These are phyloP conservation scores for Prietella phreatophila DNA, from an alignment of 2,113 vertebrate genomes.

Conservation along the genomic window DNA sequence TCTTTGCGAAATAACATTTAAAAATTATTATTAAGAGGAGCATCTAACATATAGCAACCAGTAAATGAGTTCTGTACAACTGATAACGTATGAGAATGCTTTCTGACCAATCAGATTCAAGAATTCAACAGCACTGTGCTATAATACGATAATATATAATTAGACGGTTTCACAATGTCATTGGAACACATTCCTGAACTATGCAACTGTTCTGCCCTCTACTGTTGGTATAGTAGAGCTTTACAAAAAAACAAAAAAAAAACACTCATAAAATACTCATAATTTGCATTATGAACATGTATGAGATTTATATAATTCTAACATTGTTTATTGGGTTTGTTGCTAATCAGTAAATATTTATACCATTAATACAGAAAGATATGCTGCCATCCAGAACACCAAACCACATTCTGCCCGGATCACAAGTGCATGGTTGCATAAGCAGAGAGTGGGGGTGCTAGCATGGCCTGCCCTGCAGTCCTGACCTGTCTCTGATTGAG, in stretches of 20 bases:
- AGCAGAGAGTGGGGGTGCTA: too few relatives aligned
- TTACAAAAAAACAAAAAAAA: too few relatives aligned
- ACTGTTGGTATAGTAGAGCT: neutral
- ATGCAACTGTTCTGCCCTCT: conserved; percentile 18
- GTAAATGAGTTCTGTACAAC: neutral
- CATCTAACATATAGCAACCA: neutral
- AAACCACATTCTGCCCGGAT: too few relatives aligned
- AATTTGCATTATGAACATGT: neutral
- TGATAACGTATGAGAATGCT: neutral
- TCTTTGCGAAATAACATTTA: neutral
- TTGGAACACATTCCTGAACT: neutral
- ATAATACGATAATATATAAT: neutral
- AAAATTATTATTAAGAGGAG: neutral
- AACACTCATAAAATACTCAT: neutral
- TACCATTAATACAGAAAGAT: too few relatives aligned
- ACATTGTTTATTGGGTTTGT: neutral
- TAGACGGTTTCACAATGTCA: neutral
- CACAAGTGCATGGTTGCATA: too few relatives aligned
- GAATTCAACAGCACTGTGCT: neutral
- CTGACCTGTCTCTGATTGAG: too few relatives aligned
- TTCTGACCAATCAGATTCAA: neutral
- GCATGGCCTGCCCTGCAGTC: too few relatives aligned
- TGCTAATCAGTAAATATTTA: neutral
- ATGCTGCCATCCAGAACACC: too few relatives aligned
- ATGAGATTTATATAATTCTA: neutral